Evolutionary conservation across 2,888 invertebrate species (phyloP).

Genomic region (Patella pellucida): DNA sequence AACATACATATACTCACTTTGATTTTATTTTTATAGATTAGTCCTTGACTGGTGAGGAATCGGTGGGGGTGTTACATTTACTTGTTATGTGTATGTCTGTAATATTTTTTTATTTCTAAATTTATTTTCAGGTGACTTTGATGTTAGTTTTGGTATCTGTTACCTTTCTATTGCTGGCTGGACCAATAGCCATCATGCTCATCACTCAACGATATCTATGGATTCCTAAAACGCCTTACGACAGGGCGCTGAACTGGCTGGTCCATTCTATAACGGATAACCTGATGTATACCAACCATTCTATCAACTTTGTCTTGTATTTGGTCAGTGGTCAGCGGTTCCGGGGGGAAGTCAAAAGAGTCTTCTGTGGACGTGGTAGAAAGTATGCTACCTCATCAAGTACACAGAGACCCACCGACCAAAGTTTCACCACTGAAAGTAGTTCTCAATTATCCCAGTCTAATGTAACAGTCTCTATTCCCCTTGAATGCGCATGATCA

Average conservation of each 20-base stretch:
- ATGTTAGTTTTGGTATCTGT: constrained; percentile 14
- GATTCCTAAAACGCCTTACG: background rate
- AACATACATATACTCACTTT: too few species aligned
- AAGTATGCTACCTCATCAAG: background rate
- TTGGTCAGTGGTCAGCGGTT: constrained; percentile 13
- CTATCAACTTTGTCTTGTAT: constrained; percentile 13
- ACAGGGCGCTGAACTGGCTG: background rate
- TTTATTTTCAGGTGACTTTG: background rate
- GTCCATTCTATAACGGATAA: background rate
- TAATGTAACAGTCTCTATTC: too few species aligned
- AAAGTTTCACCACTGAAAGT: too few species aligned
- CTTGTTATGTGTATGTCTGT: too few species aligned
- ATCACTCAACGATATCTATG: constrained; percentile 1
- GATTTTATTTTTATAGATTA: too few species aligned
- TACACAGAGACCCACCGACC: too few species aligned
- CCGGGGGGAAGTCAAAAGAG: constrained; percentile 1
- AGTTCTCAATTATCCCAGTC: too few species aligned
- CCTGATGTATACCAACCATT: constrained; percentile 18
- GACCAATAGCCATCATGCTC: constrained; percentile 8
- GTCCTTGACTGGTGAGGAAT: too few species aligned
- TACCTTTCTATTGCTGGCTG: constrained; percentile 1
- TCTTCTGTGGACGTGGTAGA: background rate
- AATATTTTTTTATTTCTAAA: too few species aligned
- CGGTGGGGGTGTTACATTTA: too few species aligned
- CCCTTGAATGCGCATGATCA: too few species aligned